These are phyloP conservation scores for Drosophila lacertosa DNA, from an alignment of 1,140 invertebrate genomes.

Conservation along the genomic window DNA sequence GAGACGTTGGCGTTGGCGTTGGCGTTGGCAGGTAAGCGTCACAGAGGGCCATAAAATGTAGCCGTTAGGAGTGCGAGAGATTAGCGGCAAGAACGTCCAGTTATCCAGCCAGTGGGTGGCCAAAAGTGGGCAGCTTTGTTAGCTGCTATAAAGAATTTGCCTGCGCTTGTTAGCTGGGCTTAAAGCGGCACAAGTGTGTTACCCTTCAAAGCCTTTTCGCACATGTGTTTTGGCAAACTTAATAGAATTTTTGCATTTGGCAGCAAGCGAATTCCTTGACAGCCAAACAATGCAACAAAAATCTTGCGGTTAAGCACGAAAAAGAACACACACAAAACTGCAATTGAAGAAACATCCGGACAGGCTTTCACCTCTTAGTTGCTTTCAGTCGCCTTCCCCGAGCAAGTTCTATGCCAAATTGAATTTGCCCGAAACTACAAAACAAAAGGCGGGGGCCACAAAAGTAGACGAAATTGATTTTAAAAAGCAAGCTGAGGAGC, in stretches of 20 bases:
- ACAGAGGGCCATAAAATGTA: conserved; percentile 24
- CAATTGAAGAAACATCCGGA: conserved; percentile 68
- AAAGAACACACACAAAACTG: conserved; percentile 51
- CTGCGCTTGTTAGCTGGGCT: too few species aligned
- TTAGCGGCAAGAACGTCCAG: background rate
- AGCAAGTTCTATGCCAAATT: conserved; percentile 71
- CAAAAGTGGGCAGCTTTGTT: background rate
- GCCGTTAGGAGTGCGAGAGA: background rate
- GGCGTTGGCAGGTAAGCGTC: conserved; percentile 28
- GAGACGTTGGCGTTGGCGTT: conserved; percentile 34
- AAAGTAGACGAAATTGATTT: conserved; percentile 82
- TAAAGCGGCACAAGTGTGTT: too few species aligned
- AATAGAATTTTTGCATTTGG: conserved; percentile 59
- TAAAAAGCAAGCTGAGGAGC: conserved; percentile 60
- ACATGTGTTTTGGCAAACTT: conserved; percentile 49
- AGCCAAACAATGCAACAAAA: conserved; percentile 60
- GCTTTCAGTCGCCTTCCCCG: background rate
- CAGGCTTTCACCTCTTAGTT: conserved; percentile 8
- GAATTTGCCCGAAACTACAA: conserved; percentile 75
- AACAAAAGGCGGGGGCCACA: conserved; percentile 50
- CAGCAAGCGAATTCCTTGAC: conserved; percentile 28
- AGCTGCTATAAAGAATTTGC: conserved; percentile 3
- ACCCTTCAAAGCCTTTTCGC: too few species aligned
- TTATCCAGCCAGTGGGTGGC: background rate
- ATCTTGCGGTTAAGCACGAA: conserved; percentile 59